These are phyloP conservation scores for Agrotis exclamationis DNA, from an alignment of 2,888 invertebrate genomes.

Conservation along the genomic window DNA sequence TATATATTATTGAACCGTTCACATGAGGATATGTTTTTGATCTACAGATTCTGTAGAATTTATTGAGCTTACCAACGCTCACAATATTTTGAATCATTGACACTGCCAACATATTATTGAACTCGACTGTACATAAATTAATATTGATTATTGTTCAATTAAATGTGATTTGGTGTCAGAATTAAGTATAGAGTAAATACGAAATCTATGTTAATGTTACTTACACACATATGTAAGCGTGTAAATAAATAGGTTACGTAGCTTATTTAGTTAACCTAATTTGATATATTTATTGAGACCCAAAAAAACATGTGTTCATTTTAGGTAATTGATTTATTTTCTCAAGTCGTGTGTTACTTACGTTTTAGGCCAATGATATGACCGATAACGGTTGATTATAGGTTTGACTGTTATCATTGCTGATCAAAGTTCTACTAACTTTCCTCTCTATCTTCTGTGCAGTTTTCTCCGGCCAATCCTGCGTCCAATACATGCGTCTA, in stretches of 20 bases:
- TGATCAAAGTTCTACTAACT: no score
- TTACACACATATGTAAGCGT: neutral
- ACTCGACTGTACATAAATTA: conserved; percentile 16
- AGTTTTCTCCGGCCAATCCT: no score
- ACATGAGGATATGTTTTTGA: no score
- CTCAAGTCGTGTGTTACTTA: neutral
- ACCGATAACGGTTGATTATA: no score
- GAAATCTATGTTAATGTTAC: neutral
- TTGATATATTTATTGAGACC: neutral
- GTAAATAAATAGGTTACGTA: neutral
- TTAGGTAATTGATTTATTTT: neutral
- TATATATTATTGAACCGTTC: no score
- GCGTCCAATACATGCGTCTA: no score
- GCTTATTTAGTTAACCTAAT: neutral
- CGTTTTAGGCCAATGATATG: neutral
- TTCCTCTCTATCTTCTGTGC: no score
- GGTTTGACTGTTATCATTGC: no score
- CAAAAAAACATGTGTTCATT: neutral
- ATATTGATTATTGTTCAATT: conserved; percentile 31
- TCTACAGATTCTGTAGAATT: no score
- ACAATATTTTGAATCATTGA: no score
- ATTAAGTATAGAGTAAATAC: neutral
- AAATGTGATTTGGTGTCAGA: conserved; percentile 22
- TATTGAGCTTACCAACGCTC: no score
- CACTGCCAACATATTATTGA: no score